These are phyloP conservation scores for Diglossa cyanea DNA, from an alignment of 2,797 vertebrate species.

Conservation along the genomic window DNA sequence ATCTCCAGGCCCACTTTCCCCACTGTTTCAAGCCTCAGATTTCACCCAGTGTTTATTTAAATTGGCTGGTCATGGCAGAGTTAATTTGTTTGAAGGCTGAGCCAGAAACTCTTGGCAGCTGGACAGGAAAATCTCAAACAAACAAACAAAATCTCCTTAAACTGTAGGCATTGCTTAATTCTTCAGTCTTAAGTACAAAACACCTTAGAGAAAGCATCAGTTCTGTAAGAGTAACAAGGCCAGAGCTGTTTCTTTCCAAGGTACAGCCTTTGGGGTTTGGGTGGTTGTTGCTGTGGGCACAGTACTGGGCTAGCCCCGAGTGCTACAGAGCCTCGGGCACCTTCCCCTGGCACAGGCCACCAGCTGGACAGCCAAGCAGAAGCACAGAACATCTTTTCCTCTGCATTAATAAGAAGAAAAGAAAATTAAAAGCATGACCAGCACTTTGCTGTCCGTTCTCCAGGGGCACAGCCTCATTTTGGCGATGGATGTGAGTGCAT, in stretches of 20 bases:
- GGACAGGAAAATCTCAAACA: conserved; percentile 25
- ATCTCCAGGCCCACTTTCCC: not conserved
- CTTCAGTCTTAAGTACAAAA: not conserved
- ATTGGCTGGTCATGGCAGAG: not conserved
- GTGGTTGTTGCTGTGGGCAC: not conserved
- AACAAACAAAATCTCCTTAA: conserved; percentile 11
- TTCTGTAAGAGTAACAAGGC: not conserved
- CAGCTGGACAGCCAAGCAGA: not conserved
- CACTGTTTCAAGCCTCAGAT: not conserved
- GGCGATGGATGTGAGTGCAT: rapidly evolving
- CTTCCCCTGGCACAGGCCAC: rapidly evolving
- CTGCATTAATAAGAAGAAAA: not conserved
- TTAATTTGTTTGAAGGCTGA: conserved; percentile 12
- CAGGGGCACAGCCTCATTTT: not conserved
- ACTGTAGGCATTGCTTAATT: not conserved
- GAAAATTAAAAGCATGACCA: not conserved
- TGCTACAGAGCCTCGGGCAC: rapidly evolving
- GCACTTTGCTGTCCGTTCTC: rapidly evolving
- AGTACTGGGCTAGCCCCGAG: rapidly evolving
- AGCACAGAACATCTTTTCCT: not conserved
- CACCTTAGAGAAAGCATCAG: not conserved
- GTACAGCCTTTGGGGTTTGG: not conserved
- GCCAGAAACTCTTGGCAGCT: conserved; percentile 26
- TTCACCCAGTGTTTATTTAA: conserved; percentile 7
- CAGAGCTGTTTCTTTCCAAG: not conserved